These are phyloP conservation scores for Novumbra hubbsi DNA, from an alignment of 2,797 vertebrate genomes.

Conservation along the genomic window DNA sequence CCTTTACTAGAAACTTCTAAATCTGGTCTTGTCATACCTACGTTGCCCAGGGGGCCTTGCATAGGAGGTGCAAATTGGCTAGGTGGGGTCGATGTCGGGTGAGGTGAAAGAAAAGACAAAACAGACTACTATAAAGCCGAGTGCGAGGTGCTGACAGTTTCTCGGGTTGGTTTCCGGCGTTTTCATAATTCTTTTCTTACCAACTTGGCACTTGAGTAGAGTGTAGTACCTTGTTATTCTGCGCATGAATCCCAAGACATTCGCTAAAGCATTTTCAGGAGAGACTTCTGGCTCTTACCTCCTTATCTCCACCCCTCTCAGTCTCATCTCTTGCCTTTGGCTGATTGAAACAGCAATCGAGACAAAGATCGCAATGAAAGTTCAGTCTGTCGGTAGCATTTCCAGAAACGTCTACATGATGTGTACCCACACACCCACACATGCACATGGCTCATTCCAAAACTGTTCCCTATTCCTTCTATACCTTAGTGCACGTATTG, in stretches of 20 bases:
- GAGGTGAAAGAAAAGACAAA: too few relatives aligned
- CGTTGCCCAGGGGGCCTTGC: too few relatives aligned
- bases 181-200: neutral
- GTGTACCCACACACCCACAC: neutral
- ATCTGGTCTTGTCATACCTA: too few relatives aligned
- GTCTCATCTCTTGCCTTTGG: constrained; percentile 28
- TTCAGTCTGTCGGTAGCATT: neutral
- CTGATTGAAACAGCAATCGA: constrained; percentile 15
- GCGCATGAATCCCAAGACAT: neutral
- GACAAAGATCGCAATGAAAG: constrained; percentile 15
- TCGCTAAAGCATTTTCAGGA: neutral
- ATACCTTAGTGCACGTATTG: too few relatives aligned
- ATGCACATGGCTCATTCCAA: constrained; percentile 9
- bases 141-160: neutral
- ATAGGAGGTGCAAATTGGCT: too few relatives aligned
- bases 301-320: constrained; percentile 25
- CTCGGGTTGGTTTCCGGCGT: neutral
- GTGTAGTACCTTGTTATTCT: neutral
- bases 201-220: neutral
- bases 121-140: neutral
- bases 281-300: neutral
- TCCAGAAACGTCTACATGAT: too few relatives aligned
- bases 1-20: neutral
- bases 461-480: neutral
- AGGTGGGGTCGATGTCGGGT: too few relatives aligned